A percentile compares a stretch with the other conserved stretches of the same genome.
phyloP scores from a whole-genome alignment of 2,888 invertebrate species.

The Gibbula magus region DNA sequence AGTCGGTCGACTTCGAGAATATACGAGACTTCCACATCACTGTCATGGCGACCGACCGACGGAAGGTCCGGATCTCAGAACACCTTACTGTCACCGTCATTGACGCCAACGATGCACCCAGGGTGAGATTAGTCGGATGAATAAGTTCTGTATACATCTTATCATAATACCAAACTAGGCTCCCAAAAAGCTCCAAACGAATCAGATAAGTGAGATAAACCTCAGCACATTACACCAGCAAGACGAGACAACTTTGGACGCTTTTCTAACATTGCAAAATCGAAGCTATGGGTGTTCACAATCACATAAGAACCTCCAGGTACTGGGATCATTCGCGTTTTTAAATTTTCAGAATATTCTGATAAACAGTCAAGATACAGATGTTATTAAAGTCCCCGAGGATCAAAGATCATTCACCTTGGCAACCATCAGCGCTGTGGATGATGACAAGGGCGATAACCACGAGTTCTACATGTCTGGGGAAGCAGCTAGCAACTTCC shows the following conservation, averaged over 20 bases:
- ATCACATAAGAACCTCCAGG: too few species aligned
- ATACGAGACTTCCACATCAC: slow-evolving; percentile 38
- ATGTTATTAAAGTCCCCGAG: slow-evolving; percentile 35
- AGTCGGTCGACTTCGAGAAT: slow-evolving; percentile 46
- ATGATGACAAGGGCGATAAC: slow-evolving; percentile 46
- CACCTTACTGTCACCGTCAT: slow-evolving; percentile 44
- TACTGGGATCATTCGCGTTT: too few species aligned
- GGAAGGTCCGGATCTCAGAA: slow-evolving; percentile 25
- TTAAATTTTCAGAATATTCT: too few species aligned
- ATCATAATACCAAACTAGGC: neutral
- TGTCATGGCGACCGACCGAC: slow-evolving; percentile 46
- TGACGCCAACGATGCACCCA: slow-evolving; percentile 53
- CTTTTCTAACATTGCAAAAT: too few species aligned
- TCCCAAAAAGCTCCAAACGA: too few species aligned
- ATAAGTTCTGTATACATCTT: neutral
- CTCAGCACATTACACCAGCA: too few species aligned
- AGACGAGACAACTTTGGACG: too few species aligned
- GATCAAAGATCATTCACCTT: slow-evolving; percentile 35
- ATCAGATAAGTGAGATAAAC: too few species aligned
- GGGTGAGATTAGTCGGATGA: slow-evolving; percentile 38
- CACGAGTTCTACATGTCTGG: slow-evolving; percentile 46
- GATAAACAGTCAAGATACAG: too few species aligned
- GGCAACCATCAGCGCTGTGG: slow-evolving; percentile 38
- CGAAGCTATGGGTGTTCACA: too few species aligned
- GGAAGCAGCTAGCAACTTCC: slow-evolving; percentile 41